Evolutionary conservation across 35 echinoderm and acorn worm species (phyloP).

Genomic region (Ophioderma brevispina): DNA sequence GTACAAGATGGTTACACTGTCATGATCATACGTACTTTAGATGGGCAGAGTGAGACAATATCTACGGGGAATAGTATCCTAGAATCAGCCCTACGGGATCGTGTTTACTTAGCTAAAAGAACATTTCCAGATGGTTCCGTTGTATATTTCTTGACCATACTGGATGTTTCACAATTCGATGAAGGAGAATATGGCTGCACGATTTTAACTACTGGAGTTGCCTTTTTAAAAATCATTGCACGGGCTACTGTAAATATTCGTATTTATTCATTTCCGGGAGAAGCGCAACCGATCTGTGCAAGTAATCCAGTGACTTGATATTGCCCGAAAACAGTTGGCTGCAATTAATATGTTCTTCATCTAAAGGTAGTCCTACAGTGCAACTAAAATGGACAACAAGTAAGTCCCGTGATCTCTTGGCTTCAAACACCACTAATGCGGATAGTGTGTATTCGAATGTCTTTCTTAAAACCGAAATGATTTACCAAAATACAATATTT

Average conservation of each 20-base stretch:
- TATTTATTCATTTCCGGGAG: background rate
- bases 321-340: background rate
- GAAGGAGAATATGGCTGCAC: background rate
- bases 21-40: background rate
- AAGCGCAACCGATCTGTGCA: background rate
- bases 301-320: background rate
- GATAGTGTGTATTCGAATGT: background rate
- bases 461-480: background rate
- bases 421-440: background rate
- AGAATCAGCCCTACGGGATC: background rate
- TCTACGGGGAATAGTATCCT: background rate
- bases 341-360: background rate
- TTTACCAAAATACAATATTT: background rate
- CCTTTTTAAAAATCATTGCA: background rate
- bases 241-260: background rate
- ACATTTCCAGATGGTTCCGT: background rate
- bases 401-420: background rate
- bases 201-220: background rate
- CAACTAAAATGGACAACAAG: background rate
- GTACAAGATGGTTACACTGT: background rate
- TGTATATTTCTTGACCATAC: background rate
- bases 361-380: background rate
- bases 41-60: background rate
- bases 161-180: background rate
- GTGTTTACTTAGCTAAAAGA: background rate